phyloP scores from a whole-genome alignment of 2,888 invertebrate genomes.

The Machimus atricapillus region DNA sequence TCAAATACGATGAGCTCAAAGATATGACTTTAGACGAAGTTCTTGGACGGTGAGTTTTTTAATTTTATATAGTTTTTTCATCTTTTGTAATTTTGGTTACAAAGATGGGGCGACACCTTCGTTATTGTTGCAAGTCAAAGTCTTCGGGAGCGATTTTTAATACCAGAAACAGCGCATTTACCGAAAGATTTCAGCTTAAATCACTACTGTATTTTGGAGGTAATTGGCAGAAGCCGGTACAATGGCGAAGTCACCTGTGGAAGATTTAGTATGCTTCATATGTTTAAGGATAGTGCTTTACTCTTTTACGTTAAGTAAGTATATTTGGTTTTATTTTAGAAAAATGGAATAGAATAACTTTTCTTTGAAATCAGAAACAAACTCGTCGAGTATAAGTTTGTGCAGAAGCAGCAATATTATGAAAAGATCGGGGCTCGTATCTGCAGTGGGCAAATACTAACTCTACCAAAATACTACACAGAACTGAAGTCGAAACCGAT shows the following conservation, averaged over 20 bases:
- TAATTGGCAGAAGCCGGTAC: conserved; percentile 74
- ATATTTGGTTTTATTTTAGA: conserved; percentile 55
- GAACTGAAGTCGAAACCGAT: conserved; percentile 66
- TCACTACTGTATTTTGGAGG: conserved; percentile 77
- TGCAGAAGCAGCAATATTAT: conserved; percentile 69
- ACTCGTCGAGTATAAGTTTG: conserved; percentile 66
- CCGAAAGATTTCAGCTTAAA: conserved; percentile 64
- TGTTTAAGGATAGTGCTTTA: conserved; percentile 69
- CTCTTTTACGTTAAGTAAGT: conserved; percentile 57
- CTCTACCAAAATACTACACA: conserved; percentile 70
- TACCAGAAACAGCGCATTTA: conserved; percentile 63
- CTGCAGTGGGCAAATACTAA: conserved; percentile 65
- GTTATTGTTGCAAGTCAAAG: conserved; percentile 76
- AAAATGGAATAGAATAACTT: neutral
- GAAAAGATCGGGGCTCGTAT: conserved; percentile 63
- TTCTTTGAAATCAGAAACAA: conserved; percentile 63
- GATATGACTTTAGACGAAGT: conserved; percentile 63
- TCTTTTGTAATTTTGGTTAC: conserved; percentile 42
- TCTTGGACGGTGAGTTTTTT: conserved; percentile 60
- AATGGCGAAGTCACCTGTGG: conserved; percentile 76
- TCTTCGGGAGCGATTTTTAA: conserved; percentile 67
- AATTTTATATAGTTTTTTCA: neutral
- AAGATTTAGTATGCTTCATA: conserved; percentile 65
- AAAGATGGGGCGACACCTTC: conserved; percentile 69
- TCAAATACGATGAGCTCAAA: conserved; percentile 62